Evolutionary conservation across 1,140 invertebrate species (phyloP), one percentile per base, ranked within the genome.

Genomic region (Vollenhovia emeryi): DNA sequence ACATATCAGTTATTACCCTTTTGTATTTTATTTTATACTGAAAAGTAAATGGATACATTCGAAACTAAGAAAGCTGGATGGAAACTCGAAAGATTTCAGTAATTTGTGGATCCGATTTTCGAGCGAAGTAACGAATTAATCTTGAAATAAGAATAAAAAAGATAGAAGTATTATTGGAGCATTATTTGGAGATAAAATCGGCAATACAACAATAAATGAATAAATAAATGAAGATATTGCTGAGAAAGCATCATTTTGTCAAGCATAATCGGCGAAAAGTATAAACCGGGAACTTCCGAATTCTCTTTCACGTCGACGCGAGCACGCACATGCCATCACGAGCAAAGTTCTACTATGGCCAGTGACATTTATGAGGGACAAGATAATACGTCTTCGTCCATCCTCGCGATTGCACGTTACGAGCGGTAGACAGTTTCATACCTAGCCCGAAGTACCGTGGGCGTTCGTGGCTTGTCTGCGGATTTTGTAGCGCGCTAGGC

Each of bases 381-480:
- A 71, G 82, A 88, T 82, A 89, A 82, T 80, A 86, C 83, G 50
- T 76, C 48, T 85, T 75, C 75, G 85, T 85, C 60, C 48, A 79
- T 79, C 83, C 60, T 66, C 57, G 60, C 48, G 60, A 66, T 85
- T 76, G 74, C 74, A 66, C 74, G 74, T 76, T 80, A 80, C 78
- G 36, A 52, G 68, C 45, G 69, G 45, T 43, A 50, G 78, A 75
- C 57, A 75, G 86, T 79, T 40, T 84, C 62, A 73, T 84, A 75
- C 66, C 57, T 30, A 69, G n/a, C 21, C 33, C 52, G 45, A 57
- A 33, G 40, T 50, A 73, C 86, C 80, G 87, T 89, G 83, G 87
- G 88, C 87, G 84, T 89, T 74, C 87, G 88, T 80, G 79, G 76
- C 87, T 88, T 69, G 88, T 89, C 84, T 75, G 84, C 74, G 84